Evolutionary conservation across 2,888 invertebrate genomes (phyloP).

Genomic region (Spialia ferax): DNA sequence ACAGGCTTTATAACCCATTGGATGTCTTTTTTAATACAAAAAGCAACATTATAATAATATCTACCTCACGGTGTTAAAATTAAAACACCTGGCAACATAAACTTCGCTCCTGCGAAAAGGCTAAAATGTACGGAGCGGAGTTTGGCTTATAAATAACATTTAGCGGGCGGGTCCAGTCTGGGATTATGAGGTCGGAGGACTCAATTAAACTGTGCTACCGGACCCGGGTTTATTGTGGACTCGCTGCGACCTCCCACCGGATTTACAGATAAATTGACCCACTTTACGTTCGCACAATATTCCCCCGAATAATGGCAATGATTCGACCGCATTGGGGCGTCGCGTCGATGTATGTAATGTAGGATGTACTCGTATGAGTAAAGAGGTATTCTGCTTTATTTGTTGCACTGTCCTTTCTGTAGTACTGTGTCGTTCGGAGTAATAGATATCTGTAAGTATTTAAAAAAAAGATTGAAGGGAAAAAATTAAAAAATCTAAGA

Average conservation of each 20-base stretch:
- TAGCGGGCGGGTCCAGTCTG: slow-evolving; percentile 75
- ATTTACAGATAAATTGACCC: slow-evolving; percentile 80
- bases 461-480: neutral
- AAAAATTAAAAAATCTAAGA: no score
- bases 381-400: slow-evolving; percentile 19
- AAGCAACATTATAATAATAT: neutral
- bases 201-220: slow-evolving; percentile 85
- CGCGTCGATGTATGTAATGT: slow-evolving; percentile 31
- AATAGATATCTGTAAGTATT: neutral
- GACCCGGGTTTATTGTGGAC: slow-evolving; percentile 83
- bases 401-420: slow-evolving; percentile 6
- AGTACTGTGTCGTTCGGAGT: neutral
- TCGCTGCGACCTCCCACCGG: slow-evolving; percentile 80
- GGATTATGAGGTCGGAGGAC: slow-evolving; percentile 85
- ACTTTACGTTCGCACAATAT: slow-evolving; percentile 72
- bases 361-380: no score
- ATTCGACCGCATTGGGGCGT: slow-evolving; percentile 55
- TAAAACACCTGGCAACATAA: slow-evolving; percentile 31
- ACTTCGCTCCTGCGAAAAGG: slow-evolving; percentile 55
- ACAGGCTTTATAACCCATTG: no score
- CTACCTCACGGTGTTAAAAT: neutral
- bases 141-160: slow-evolving; percentile 84
- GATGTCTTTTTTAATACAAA: neutral
- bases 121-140: slow-evolving; percentile 69
- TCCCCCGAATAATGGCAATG: slow-evolving; percentile 65